Evolutionary conservation across 2,797 vertebrate genomes (phyloP).

Genomic region (Chaetophractus vellerosus): DNA sequence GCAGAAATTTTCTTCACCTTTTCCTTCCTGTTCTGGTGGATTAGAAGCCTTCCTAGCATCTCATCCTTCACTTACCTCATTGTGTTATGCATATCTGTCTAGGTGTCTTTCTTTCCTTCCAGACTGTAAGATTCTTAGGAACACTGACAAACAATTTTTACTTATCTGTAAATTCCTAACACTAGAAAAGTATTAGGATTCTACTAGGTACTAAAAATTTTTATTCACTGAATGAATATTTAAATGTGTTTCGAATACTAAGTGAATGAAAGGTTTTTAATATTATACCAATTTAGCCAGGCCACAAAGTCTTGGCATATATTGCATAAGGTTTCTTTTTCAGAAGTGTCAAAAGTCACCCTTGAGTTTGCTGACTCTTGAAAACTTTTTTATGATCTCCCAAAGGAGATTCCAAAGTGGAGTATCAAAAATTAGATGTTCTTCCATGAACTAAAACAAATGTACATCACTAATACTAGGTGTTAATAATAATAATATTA

Average conservation of each 20-base stretch:
- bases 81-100: background rate
- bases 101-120: background rate
- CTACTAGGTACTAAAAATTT: background rate
- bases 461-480: no score
- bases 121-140: background rate
- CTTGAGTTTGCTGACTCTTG: background rate
- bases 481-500: no score
- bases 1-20: background rate
- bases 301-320: background rate
- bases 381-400: background rate
- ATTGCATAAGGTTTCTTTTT: background rate
- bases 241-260: background rate
- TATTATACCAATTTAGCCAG: background rate
- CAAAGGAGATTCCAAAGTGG: no score
- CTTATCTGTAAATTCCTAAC: background rate
- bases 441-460: no score
- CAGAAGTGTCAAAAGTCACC: background rate
- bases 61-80: background rate
- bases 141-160: background rate
- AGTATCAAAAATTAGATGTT: no score
- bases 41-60: background rate
- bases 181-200: background rate
- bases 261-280: background rate
- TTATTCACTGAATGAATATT: background rate
- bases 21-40: background rate